Evolutionary conservation across 2,113 vertebrate species (phyloP), one percentile per base, ranked within the genome.

Genomic region (Poicephalus meyeri): DNA sequence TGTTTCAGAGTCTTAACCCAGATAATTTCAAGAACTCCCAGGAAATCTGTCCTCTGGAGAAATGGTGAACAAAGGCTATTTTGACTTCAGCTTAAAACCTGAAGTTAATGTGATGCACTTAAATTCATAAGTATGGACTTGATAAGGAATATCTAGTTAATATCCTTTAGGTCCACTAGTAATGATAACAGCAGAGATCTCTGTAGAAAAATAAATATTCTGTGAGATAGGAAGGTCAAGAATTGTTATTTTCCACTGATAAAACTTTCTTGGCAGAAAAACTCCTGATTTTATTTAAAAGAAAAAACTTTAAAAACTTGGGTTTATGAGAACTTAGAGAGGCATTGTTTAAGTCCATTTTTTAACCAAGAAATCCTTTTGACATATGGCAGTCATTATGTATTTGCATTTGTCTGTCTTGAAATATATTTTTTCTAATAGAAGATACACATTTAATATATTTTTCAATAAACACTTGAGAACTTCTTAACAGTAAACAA

Each of bases 371-470:
- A 86, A 97, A 96, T 97, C 94, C 76, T 95, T 97, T 92, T 97
- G 97, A 95, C 98, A 98, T 98, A 97, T 98, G 98, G 97, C 98
- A 98, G 82, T 98, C 97, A 97, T 98, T 98, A 98, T n/a, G 71
- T 83, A 91, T 96, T 95, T 97, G 95, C 96, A 94, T 98, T 96
- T 97, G 86, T 96, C 95, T 97, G 46, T 97, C 97, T 97, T 89
- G 84, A 95, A 97, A 95, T 93, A 87, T 58, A 37, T 86, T 96
- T 96, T 97, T 97, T 74, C 95, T 96, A 91, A 96, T 96, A 78
- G 95, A 96, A 97, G 88, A 88, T 95, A 90, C 86, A 71, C 81
- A 37, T 81, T 96, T 91, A 95, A 91, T 86, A 60, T 98, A 96
- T 96, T 97, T 98, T 97, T 97, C 93, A 98, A 95, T 97, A 97